A percentile compares a stretch with the other conserved stretches of the same genome.
Evolutionary conservation across 2,888 invertebrate genomes (phyloP).

Genomic region (Hesperia comma): DNA sequence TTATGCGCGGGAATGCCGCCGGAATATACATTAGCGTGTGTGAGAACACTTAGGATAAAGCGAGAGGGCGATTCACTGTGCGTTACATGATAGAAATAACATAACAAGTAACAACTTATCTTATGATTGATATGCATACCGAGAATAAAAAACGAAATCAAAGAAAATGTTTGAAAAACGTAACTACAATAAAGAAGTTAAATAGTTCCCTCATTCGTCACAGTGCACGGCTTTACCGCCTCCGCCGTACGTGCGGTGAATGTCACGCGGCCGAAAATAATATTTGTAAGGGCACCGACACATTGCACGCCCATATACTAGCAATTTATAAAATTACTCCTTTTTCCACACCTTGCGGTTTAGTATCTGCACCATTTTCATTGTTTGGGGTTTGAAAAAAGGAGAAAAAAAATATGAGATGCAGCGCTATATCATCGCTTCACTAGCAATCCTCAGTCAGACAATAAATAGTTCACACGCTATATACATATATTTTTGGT

Average conservation of each 20-base stretch:
- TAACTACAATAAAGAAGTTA: constrained; percentile 48
- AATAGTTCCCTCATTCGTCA: constrained; percentile 63
- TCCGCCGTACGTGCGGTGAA: constrained; percentile 61
- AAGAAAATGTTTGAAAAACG: constrained; percentile 47
- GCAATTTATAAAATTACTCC: no score
- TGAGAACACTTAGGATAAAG: constrained; percentile 37
- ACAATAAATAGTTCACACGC: no score
- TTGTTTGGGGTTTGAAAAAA: no score
- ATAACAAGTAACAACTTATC: constrained; percentile 51
- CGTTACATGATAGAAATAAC: constrained; percentile 35
- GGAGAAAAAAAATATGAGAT: no score
- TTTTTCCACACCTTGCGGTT: no score
- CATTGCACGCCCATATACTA: not conserved
- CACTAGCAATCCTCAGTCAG: no score
- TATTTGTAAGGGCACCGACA: constrained; percentile 42
- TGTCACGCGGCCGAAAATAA: constrained; percentile 78
- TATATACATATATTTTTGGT: not conserved
- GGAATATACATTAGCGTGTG: constrained; percentile 58
- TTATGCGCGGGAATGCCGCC: constrained; percentile 56
- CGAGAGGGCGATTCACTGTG: not conserved
- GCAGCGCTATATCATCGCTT: no score
- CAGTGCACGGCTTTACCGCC: constrained; percentile 52
- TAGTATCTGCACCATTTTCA: no score
- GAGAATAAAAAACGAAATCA: not conserved
- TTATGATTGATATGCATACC: constrained; percentile 53